These are phyloP conservation scores for Prosopocoilus inquinatus DNA, from an alignment of 2,888 invertebrate species.

Conservation along the genomic window DNA sequence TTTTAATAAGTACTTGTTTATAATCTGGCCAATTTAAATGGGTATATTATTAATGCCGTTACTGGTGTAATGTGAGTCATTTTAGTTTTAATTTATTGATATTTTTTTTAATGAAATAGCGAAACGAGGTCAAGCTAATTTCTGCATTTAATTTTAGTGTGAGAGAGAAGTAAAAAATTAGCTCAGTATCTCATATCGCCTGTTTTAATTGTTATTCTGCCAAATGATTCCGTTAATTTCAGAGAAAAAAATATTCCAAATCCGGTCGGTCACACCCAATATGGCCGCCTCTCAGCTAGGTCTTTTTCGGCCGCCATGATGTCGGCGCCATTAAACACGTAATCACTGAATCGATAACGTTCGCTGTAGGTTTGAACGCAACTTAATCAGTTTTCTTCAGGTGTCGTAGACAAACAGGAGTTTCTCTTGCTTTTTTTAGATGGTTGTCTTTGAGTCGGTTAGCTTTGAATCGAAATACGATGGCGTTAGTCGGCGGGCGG, in stretches of 20 bases:
- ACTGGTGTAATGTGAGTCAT: background rate
- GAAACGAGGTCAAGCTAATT: slow-evolving; percentile 5
- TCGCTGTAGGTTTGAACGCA: too few relatives aligned
- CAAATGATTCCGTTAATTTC: too few relatives aligned
- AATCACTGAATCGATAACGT: background rate
- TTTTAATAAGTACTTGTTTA: slow-evolving; percentile 7
- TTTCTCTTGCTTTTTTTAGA: too few relatives aligned
- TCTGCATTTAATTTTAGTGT: background rate
- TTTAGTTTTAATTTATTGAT: background rate
- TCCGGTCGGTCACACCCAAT: background rate
- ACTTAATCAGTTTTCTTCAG: too few relatives aligned
- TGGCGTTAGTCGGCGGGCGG: too few relatives aligned
- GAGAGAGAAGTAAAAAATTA: background rate
- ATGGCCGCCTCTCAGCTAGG: background rate
- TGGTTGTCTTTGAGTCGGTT: too few relatives aligned
- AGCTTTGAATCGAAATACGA: too few relatives aligned
- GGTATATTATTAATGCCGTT: slow-evolving; percentile 4
- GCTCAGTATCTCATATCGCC: background rate
- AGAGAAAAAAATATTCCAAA: background rate
- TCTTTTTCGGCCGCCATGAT: background rate
- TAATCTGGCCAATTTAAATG: slow-evolving; percentile 10
- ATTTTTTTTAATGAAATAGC: background rate
- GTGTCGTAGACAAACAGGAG: too few relatives aligned
- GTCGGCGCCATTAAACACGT: background rate
- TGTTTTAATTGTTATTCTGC: background rate